Conservation (phyloP, 2,113 vertebrate species). For the Fulica atra region DNA sequence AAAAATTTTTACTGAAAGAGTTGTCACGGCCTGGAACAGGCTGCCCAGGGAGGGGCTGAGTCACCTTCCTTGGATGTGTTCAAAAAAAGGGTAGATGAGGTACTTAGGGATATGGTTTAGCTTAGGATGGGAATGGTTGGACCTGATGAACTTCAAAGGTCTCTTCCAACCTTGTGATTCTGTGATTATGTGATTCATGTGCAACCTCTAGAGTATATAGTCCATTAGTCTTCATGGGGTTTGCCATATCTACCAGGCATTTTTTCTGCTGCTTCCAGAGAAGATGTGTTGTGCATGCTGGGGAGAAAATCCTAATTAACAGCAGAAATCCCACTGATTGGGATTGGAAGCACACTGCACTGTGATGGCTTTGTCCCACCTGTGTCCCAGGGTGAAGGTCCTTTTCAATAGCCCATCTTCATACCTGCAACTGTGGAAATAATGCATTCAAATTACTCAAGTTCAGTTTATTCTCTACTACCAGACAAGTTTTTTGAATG, state of each 20-base stretch:
- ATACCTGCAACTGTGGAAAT: background rate
- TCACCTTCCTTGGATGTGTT: too few species aligned
- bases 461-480: background rate
- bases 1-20: too few species aligned
- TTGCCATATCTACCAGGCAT: background rate
- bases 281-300: fast-evolving
- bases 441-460: background rate
- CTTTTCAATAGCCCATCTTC: background rate
- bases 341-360: background rate
- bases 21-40: too few species aligned
- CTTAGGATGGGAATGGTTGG: too few species aligned
- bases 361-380: background rate
- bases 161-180: too few species aligned
- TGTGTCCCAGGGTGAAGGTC: background rate
- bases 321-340: background rate
- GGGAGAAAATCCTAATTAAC: background rate
- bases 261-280: background rate
- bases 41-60: too few species aligned
- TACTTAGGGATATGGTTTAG: too few species aligned
- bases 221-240: background rate
- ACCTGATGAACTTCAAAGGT: too few species aligned
- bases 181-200: too few species aligned
- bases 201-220: fast-evolving
- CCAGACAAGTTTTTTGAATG: background rate
- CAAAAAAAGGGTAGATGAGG: too few species aligned